phyloP scores from a whole-genome alignment of 2,888 invertebrate species.

The Schrankia costaestrigalis region DNA sequence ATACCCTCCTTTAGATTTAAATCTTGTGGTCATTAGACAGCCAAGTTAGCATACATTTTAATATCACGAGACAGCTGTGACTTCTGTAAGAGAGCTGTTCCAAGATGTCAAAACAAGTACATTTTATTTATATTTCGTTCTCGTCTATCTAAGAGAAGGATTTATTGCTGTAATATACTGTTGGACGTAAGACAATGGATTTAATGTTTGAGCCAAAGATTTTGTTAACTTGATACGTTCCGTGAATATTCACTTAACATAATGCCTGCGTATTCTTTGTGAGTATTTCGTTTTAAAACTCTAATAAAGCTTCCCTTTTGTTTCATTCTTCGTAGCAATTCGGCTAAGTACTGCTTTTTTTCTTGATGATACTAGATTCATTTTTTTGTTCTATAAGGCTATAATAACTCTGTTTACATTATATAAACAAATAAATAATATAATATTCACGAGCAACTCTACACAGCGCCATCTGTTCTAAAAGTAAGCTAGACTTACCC shows the following conservation, averaged over 20 bases:
- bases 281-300: no score
- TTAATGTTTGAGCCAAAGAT: constrained; percentile 42
- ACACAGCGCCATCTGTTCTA: no score
- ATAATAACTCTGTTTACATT: no score
- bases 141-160: constrained; percentile 45
- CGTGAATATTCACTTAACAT: constrained; percentile 18
- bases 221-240: constrained; percentile 35
- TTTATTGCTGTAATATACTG: constrained; percentile 63
- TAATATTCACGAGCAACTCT: no score
- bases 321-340: no score
- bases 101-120: constrained; percentile 58
- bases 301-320: no score
- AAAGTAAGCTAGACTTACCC: no score
- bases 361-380: no score
- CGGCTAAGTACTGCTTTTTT: no score
- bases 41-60: constrained; percentile 69
- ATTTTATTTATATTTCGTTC: constrained; percentile 57
- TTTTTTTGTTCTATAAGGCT: no score
- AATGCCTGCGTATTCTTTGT: constrained; percentile 15
- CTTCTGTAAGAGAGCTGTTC: constrained; percentile 42
- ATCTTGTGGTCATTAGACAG: constrained; percentile 66
- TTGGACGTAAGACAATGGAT: constrained; percentile 36
- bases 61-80: constrained; percentile 61
- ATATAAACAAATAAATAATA: no score
- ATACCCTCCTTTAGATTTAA: constrained; percentile 56